Percentiles rank a stretch among this genome's conserved stretches.
Evolutionary conservation across 2,888 invertebrate genomes (phyloP).

Genomic region (Eulithis testata): DNA sequence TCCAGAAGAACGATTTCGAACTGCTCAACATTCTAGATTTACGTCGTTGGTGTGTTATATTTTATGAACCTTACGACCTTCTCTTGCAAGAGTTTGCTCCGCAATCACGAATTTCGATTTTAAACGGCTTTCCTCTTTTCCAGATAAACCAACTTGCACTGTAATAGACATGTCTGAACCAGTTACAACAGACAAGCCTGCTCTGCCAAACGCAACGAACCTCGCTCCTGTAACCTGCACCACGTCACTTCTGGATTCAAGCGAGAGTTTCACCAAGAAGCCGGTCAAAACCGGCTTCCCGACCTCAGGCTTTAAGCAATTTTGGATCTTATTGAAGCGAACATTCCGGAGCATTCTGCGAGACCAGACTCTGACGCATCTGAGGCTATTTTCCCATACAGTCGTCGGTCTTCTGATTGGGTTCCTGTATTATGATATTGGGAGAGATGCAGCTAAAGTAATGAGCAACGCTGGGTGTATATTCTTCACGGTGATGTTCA

Average conservation of each 20-base stretch:
- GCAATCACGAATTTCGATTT: no score
- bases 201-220: conserved; percentile 67
- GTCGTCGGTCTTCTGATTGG: conserved; percentile 96
- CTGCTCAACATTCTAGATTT: no score
- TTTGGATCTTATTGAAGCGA: conserved; percentile 93
- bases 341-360: conserved; percentile 92
- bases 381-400: conserved; percentile 94
- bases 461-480: conserved; percentile 98
- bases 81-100: no score
- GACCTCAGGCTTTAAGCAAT: conserved; percentile 92
- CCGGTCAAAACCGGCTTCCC: conserved; percentile 90
- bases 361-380: conserved; percentile 94
- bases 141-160: conserved; percentile 81
- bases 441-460: conserved; percentile 96
- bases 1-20: no score
- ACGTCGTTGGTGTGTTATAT: no score
- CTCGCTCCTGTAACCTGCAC: conserved; percentile 87
- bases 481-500: conserved; percentile 98
- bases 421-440: conserved; percentile 96
- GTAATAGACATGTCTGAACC: conserved; percentile 83
- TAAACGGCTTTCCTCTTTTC: conserved; percentile 47
- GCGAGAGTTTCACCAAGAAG: conserved; percentile 88
- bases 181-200: conserved; percentile 66
- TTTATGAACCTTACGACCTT: no score
- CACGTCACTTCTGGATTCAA: conserved; percentile 88